Evolutionary conservation across 2,888 invertebrate species (phyloP), one percentile per base, ranked within the genome.

Genomic region (Pristionchus maxplancki): DNA sequence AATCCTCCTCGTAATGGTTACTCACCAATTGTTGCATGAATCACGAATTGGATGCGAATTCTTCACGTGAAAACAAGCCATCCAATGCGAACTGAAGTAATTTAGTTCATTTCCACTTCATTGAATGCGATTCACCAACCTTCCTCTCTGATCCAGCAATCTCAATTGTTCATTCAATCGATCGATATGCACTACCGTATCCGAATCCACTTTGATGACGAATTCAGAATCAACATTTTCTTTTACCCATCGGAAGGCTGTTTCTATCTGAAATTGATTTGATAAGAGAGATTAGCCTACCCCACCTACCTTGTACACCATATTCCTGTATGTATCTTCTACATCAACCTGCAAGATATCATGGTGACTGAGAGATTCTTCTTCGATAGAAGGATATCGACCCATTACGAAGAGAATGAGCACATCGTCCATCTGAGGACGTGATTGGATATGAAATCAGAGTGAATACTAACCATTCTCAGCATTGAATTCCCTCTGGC

Each of bases 151-250:
- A 34, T 78, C 78, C n/a, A 78, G 17, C 28, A 24, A 28, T 48
- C 28, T 34, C 53, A 83, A 20, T 53, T 83, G 82, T 2, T 83
- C 82, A 34, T 50, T 34, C 53, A 83, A 83, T 53, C 82, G 53
- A 83, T 83, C 82, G 34, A 83, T 34, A 53, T 83, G 82, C 6
- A 83, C 53, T 83, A 83, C 82, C 31, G 82, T 53, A 83, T 83
- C 82, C 31, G 82, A 50, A 34, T 83, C 82, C 34, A 83, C 53
- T 31, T 83, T 83, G 82, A 83, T 8, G 20, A 83, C 53, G 37
- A 53, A 83, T 24, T 83, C 44, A 20, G 82, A 83, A 20, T 37
- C 24, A 24, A 53, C 13, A 24, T 50, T 31, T 3, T 17, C 20
- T 17, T 28, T 53, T 0, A 83, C 53, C 82, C 82, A 83, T 24